Conservation (phyloP, 2,113 vertebrate genomes). For the Protobothrops mucrosquamatus region DNA sequence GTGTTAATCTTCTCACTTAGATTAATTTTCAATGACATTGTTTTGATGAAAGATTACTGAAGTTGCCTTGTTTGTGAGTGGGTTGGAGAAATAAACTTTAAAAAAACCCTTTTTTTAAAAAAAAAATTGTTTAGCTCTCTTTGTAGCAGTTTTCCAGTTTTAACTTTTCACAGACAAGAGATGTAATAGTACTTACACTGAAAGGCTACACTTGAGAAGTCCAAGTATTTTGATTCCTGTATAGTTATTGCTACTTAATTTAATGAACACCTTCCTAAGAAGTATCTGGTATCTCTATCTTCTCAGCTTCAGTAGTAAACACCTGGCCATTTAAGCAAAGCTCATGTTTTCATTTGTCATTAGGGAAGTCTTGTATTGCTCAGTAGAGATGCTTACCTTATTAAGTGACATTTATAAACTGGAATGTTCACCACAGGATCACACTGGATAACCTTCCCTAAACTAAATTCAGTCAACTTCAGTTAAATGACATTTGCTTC, state of each 20-base stretch:
- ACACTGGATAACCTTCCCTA: not conserved
- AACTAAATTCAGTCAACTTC: not conserved
- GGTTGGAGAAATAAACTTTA: not conserved
- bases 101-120: not conserved
- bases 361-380: too few relatives aligned
- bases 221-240: not conserved
- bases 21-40: not conserved
- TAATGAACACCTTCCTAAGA: not conserved
- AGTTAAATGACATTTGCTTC: not conserved
- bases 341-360: too few relatives aligned
- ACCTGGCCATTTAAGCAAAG: too few relatives aligned
- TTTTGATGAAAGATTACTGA: not conserved
- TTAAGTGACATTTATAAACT: too few relatives aligned
- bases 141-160: not conserved
- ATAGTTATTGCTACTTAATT: not conserved
- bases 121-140: not conserved
- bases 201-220: not conserved
- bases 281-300: not conserved
- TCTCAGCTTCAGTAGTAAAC: not conserved
- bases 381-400: too few relatives aligned
- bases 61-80: not conserved
- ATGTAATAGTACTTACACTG: too few relatives aligned
- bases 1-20: slow-evolving; percentile 10
- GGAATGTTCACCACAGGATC: too few relatives aligned
- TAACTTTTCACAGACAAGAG: not conserved